Evolutionary conservation across 2,797 vertebrate genomes (phyloP), one percentile per base, ranked within the genome.

Genomic region (Pachyuromys duprasi): DNA sequence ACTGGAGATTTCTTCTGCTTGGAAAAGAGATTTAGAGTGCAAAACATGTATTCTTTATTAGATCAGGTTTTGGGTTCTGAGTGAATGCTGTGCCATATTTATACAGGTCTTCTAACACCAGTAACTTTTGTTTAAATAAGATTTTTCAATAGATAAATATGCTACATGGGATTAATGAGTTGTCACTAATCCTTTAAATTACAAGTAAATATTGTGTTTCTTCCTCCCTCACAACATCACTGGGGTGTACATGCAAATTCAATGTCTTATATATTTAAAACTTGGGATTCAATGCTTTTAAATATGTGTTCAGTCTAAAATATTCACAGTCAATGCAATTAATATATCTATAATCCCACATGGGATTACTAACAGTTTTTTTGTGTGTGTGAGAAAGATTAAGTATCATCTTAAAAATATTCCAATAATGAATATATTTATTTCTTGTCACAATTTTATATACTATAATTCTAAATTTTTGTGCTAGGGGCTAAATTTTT

Each of bases 401-500:
- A 15, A 14, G 31, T 20, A 20, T 3, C 8, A n/a, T 36, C 3
- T n/a, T 53, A 74, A 7, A 15, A 55, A n/a, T 49, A 22, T 81
- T 81, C 22, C 24, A 42, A 3, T 55, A 31, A 22, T 12, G 14
- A 79, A 5, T 42, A 8, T 20, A 42, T 13, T 67, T 82, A 60
- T 17, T 3, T 33, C 31, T 62, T 53, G 4, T 42, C 55, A 53
- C 11, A 65, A 53, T 53, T 5, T n/a, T 36, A 3, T 24, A 26
- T 5, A 39, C 4, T 70, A 1, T 12, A 28, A 87, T 42, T 55
- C n/a, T 2, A 31, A 67, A n/a, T 8, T 2, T 36, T 24, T 45
- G 9, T 5, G 0, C 15, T 36, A 9, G 36, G 31, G 2, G 5
- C 3, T 15, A 31, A 36, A 3, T 60, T 69, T 36, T 76, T 0